phyloP scores from a whole-genome alignment of 2,797 vertebrate species.

The Ctenosaura bakeri region DNA sequence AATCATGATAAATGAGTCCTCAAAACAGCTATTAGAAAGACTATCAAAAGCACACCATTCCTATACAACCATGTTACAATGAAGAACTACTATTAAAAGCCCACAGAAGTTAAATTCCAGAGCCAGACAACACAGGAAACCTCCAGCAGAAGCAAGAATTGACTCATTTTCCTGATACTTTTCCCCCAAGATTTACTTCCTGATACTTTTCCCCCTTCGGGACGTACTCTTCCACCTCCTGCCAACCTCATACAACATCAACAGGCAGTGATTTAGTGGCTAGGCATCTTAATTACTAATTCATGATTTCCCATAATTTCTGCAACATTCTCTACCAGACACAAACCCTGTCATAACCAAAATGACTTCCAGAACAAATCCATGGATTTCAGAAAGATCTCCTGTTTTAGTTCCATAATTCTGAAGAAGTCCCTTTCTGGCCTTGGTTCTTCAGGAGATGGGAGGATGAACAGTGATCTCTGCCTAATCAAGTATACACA shows the following conservation, averaged over 20 bases:
- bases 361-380: conserved; percentile 22
- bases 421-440: conserved; percentile 50
- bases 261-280: conserved; percentile 4
- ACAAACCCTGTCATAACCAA: background rate
- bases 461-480: background rate
- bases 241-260: background rate
- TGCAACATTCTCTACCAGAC: background rate
- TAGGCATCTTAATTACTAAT: background rate
- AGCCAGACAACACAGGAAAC: conserved; percentile 4
- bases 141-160: background rate
- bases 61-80: background rate
- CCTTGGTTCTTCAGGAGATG: conserved; percentile 12
- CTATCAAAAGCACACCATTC: background rate
- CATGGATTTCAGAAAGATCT: conserved; percentile 41
- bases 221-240: background rate
- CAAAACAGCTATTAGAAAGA: background rate
- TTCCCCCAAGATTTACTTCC: background rate
- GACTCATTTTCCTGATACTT: conserved; percentile 18
- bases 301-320: background rate
- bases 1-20: background rate
- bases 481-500: conserved; percentile 9
- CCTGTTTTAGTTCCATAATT: background rate
- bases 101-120: background rate
- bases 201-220: background rate
- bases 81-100: rapidly evolving